Evolutionary conservation across 2,113 vertebrate genomes (phyloP), one percentile per base, ranked within the genome.

Genomic region (Scytalopus superciliaris): DNA sequence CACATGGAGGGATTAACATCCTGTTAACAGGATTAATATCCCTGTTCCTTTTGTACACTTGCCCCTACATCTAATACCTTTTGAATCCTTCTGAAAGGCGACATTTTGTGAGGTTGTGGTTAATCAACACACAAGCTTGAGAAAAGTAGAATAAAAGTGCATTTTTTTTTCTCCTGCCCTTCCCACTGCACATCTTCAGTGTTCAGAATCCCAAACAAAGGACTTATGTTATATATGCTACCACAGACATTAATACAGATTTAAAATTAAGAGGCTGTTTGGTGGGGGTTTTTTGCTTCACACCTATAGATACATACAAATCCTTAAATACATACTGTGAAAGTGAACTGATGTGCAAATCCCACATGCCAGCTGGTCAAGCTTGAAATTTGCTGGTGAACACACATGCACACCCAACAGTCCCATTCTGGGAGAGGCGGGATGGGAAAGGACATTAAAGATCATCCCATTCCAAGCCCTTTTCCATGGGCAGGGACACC

Each of bases 21-120:
- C 64, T 81, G 81, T 94, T 93, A 93, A 94, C 69, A 93, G 77
- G 73, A 95, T 87, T 84, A 91, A 84, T 86, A 90, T 66, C 45
- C 64, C 59, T 81, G 47, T 82, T 93, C 68, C 80, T 92, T 91
- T 91, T 91, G 56, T 94, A 40, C 40, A 8, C 22, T 59, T 84
- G 21, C 35, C 16, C 30, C 22, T 12, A 33, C 42, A 56, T 75
- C 56, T 89, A 66, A 91, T 75, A 70, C 33, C 47, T 81, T 87
- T 44, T 63, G 77, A 81, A 81, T 55, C 50, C 14, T 67, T 91
- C 39, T 40, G 91, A 90, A 84, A 69, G 72, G 21, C 69, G 60
- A 39, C 24, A 49, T 66, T 85, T 91, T 15, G n/a, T 21, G 49
- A 79, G 18, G 31, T 67, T 13, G 7, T 10, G 50, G 47, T 76